These are phyloP conservation scores for Apostichopus parvimensis DNA, from an alignment of 35 echinoderm and acorn worm species.

Conservation along the genomic window DNA sequence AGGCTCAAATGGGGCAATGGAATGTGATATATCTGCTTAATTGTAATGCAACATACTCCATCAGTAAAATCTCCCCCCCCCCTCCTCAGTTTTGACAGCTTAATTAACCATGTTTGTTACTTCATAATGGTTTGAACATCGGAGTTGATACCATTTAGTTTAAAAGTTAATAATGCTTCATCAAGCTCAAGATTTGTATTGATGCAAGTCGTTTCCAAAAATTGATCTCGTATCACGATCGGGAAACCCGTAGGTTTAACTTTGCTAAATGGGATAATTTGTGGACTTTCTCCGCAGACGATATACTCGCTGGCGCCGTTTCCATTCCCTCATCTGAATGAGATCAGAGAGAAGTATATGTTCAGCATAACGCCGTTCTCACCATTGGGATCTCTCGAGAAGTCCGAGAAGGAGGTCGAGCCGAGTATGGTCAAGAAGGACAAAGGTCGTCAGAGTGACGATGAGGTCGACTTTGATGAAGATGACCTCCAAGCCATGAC, in stretches of 20 bases:
- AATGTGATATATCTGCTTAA: too few species aligned
- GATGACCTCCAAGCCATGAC: slow-evolving; percentile 76
- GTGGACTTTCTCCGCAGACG: slow-evolving; percentile 51
- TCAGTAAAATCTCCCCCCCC: too few species aligned
- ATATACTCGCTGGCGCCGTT: slow-evolving; percentile 94
- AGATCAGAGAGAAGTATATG: slow-evolving; percentile 99
- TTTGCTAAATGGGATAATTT: neutral
- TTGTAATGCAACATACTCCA: too few species aligned
- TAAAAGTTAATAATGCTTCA: too few species aligned
- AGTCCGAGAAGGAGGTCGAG: slow-evolving; percentile 63
- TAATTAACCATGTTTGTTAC: too few species aligned
- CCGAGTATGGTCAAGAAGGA: slow-evolving; percentile 52
- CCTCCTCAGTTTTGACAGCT: too few species aligned
- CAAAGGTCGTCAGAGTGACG: slow-evolving; percentile 82
- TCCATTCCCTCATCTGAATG: slow-evolving; percentile 96
- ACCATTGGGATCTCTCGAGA: slow-evolving; percentile 80
- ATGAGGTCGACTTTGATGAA: slow-evolving; percentile 88
- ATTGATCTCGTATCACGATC: too few species aligned
- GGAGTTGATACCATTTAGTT: too few species aligned
- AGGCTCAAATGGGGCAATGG: too few species aligned
- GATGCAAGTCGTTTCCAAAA: too few species aligned
- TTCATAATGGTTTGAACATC: too few species aligned
- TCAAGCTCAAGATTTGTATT: too few species aligned
- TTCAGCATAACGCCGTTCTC: slow-evolving; percentile 99
- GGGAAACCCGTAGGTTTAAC: neutral